Evolutionary conservation across 2,888 invertebrate species (phyloP), one percentile per base, ranked within the genome.

Genomic region (Synanthedon formicaeformis): DNA sequence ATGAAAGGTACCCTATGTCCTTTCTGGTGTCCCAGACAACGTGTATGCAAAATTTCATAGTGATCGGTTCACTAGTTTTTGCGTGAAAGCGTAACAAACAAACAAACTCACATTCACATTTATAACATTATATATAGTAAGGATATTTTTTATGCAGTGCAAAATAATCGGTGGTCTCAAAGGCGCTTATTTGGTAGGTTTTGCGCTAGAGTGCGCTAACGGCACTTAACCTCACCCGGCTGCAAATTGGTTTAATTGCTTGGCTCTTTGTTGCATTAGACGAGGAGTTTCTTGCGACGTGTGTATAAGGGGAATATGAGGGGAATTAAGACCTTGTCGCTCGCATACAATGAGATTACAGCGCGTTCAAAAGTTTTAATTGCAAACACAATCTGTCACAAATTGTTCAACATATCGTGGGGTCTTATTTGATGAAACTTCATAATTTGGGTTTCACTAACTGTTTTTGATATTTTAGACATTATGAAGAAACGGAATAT

Each of bases 231-330:
- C 52, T 49, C 49, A 49, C 49, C 12, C 49, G 49, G 55, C 53
- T 54, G 54, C 64, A 65, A 72, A 71, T 70, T 66, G 64, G 57
- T 65, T 62, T 65, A 65, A 71, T 67, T 61, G 61, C 63, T 64
- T 51, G 56, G 61, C 60, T 64, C 64, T 69, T 61, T 61, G 64
- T 67, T 63, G 64, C 62, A 63, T 58, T 59, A 60, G 45, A 58
- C 53, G 52, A n/a, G 23, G 54, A 54, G 48, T 51, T 53, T 53
- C 53, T 53, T 51, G 53, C 41, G 23, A 16, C 45, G 23, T 12
- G 48, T 18, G 48, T 14, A 45, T n/a, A 14, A 45, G 48, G n/a
- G 16, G 49, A 49, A 16, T 10, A 16, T 49, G 16, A 23, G 13
- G 49, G 45, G 45, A 12, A 45, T 34, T 45, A 45, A 45, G 45